Evolutionary conservation across 1,140 invertebrate species (phyloP).

Genomic region (Diplogasteroides magnus): DNA sequence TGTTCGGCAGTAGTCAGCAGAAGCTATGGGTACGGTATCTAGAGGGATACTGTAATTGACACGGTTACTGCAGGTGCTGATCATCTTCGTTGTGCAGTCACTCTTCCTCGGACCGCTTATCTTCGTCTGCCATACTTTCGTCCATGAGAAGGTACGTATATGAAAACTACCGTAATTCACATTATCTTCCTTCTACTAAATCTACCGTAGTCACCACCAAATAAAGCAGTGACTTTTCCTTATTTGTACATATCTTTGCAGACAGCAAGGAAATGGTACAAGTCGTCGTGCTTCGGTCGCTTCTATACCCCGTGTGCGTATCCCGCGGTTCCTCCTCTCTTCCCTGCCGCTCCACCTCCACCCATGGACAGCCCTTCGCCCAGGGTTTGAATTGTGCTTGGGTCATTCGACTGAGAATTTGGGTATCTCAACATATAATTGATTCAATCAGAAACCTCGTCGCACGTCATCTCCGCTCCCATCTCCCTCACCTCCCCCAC

Average conservation of each 20-base stretch:
- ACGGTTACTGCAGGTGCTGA: constrained; percentile 18
- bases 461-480: background rate
- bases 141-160: constrained; percentile 29
- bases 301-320: background rate
- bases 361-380: too few species aligned
- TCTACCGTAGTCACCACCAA: too few species aligned
- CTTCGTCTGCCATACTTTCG: constrained; percentile 25
- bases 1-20: constrained; percentile 24
- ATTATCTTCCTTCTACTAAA: too few species aligned
- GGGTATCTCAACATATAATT: too few species aligned
- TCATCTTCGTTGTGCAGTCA: constrained; percentile 6
- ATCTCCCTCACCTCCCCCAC: background rate
- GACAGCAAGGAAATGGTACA: background rate
- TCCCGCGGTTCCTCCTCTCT: background rate
- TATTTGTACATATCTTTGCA: too few species aligned
- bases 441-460: too few species aligned
- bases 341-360: background rate
- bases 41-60: background rate
- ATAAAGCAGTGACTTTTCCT: too few species aligned
- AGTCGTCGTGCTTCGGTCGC: background rate
- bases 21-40: too few species aligned
- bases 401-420: too few species aligned
- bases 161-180: too few species aligned
- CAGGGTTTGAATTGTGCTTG: too few species aligned
- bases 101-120: constrained; percentile 22